Conservation (phyloP, 2,888 invertebrate genomes). For the Parnassius smintheus region DNA sequence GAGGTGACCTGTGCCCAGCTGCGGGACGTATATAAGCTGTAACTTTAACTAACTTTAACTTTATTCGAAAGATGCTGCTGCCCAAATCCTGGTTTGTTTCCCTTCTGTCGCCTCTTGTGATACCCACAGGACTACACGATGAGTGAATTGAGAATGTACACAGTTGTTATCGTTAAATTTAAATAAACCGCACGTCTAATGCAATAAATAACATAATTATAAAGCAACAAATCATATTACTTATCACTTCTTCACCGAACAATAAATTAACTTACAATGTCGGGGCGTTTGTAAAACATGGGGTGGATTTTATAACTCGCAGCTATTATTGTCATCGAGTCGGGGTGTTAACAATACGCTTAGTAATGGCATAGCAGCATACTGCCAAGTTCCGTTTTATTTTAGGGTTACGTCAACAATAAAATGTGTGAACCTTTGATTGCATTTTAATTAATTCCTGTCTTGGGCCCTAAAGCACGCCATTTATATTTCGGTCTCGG, state of each 20-base stretch:
- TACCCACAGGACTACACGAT: too few relatives aligned
- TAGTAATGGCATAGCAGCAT: conserved; percentile 52
- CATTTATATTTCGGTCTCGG: too few relatives aligned
- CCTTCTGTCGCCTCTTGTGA: too few relatives aligned
- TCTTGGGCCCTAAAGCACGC: too few relatives aligned
- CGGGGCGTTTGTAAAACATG: not conserved
- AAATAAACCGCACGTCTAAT: not conserved
- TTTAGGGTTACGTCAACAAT: conserved; percentile 14
- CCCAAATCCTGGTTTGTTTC: too few relatives aligned
- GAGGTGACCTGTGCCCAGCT: too few relatives aligned
- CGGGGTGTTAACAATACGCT: conserved; percentile 57
- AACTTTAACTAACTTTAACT: too few relatives aligned
- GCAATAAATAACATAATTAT: conserved; percentile 11
- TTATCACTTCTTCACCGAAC: conserved; percentile 3
- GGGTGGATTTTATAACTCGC: conserved; percentile 8
- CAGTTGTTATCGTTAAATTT: too few relatives aligned
- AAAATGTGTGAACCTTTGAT: not conserved
- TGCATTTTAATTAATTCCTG: too few relatives aligned
- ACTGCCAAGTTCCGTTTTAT: conserved; percentile 8
- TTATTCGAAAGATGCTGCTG: too few relatives aligned
- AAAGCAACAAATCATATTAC: conserved; percentile 12
- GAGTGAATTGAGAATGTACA: too few relatives aligned
- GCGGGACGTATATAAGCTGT: too few relatives aligned
- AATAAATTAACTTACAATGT: conserved; percentile 9
- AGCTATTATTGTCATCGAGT: conserved; percentile 22